Percentiles rank a stretch among this genome's conserved stretches.
These are phyloP conservation scores for Stenurella melanura DNA, from an alignment of 2,888 invertebrate species.

Conservation along the genomic window DNA sequence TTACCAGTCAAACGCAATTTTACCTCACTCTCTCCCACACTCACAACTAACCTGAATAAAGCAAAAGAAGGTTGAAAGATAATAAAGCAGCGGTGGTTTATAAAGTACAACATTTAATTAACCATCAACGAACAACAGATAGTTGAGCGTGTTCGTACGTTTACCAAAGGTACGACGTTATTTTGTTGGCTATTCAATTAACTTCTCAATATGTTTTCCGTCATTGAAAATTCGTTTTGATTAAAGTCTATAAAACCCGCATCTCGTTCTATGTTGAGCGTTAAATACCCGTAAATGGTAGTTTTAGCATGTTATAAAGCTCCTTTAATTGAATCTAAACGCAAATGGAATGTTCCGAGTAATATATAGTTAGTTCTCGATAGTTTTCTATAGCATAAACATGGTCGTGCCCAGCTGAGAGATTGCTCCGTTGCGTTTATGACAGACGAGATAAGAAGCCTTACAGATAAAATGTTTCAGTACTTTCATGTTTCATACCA, in stretches of 20 bases:
- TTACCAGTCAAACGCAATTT: background rate
- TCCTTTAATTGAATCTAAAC: constrained; percentile 8
- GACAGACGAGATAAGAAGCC: background rate
- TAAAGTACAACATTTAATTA: constrained; percentile 22
- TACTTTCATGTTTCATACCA: background rate
- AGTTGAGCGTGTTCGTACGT: background rate
- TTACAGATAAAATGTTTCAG: background rate
- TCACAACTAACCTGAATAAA: background rate
- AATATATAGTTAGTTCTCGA: background rate
- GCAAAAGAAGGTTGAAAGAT: background rate
- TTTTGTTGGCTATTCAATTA: constrained; percentile 35
- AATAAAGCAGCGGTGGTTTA: constrained; percentile 2
- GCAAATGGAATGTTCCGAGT: constrained; percentile 1
- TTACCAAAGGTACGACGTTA: constrained; percentile 4
- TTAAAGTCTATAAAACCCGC: constrained; percentile 18
- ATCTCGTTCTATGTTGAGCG: constrained; percentile 8
- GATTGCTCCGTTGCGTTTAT: background rate
- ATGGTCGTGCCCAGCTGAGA: background rate
- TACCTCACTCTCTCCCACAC: background rate
- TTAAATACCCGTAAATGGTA: constrained; percentile 23
- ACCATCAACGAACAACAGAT: constrained; percentile 12
- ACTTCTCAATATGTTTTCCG: constrained; percentile 21
- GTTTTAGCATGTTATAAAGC: constrained; percentile 6
- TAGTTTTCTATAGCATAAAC: background rate
- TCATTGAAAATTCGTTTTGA: constrained; percentile 28